phyloP scores from a whole-genome alignment of 2,113 vertebrate genomes.

The Thermophis baileyi region DNA sequence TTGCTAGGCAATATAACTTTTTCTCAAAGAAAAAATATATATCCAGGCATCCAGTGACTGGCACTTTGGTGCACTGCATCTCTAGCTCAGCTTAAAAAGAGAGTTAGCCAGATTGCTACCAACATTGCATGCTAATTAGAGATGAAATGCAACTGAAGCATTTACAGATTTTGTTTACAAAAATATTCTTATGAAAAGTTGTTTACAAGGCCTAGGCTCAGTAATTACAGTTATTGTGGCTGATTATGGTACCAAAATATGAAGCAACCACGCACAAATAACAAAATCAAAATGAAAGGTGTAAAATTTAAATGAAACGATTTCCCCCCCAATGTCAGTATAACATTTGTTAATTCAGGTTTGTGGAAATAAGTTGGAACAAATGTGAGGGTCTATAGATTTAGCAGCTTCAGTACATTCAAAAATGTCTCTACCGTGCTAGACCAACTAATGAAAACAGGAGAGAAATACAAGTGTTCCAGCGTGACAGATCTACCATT shows the following conservation, averaged over 20 bases:
- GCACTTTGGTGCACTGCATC: not conserved
- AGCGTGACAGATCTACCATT: slow-evolving; percentile 3
- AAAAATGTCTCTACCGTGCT: not conserved
- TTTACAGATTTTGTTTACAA: not conserved
- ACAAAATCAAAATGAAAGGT: not conserved
- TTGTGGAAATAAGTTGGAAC: not conserved
- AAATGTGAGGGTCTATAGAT: not conserved
- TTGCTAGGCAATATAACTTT: not conserved
- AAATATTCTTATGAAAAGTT: not conserved
- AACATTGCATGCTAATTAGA: not conserved
- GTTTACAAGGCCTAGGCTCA: not conserved
- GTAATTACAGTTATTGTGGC: not conserved
- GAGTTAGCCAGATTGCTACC: not conserved
- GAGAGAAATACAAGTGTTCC: not conserved
- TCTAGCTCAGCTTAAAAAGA: not conserved
- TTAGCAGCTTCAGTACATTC: not conserved
- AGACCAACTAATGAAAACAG: not conserved
- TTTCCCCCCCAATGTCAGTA: not conserved
- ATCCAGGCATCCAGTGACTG: not conserved
- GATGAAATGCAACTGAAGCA: slow-evolving; percentile 3
- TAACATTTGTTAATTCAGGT: not conserved
- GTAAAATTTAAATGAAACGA: not conserved
- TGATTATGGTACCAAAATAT: not conserved
- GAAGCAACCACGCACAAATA: not conserved
- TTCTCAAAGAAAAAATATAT: accelerated